Evolutionary conservation across 2,113 vertebrate genomes (phyloP).

Genomic region (Passer montanus): DNA sequence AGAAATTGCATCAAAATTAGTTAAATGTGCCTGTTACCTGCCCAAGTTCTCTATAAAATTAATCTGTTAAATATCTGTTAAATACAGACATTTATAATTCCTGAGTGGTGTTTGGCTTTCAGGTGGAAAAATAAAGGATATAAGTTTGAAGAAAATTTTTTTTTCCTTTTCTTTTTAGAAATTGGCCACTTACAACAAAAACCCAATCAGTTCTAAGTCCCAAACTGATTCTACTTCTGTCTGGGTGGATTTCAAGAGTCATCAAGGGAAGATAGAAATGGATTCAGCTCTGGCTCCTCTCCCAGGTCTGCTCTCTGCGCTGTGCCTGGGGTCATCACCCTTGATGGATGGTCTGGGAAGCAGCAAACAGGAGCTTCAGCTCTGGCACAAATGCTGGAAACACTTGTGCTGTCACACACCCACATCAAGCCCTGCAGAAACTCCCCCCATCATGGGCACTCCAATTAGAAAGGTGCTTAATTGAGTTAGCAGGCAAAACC

Average conservation of each 20-base stretch:
- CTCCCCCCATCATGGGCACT: background rate
- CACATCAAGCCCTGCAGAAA: background rate
- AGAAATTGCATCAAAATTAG: background rate
- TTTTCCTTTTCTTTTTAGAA: background rate
- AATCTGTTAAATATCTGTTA: background rate
- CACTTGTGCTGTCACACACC: background rate
- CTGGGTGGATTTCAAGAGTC: background rate
- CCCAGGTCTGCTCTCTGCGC: background rate
- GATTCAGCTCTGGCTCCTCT: background rate
- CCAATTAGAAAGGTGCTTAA: background rate
- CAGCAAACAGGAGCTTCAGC: background rate
- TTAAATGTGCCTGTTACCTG: background rate
- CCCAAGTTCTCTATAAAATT: background rate
- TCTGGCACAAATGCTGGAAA: background rate
- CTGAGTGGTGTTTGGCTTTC: background rate
- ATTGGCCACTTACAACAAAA: background rate
- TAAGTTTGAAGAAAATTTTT: background rate
- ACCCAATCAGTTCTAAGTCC: background rate
- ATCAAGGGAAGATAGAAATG: background rate
- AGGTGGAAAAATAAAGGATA: rapidly evolving
- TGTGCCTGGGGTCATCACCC: background rate
- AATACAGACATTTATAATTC: background rate
- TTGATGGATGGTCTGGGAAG: background rate
- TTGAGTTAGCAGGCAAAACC: background rate
- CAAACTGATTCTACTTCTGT: background rate